phyloP scores from a whole-genome alignment of 2,113 vertebrate genomes.

The Zosterops borbonicus region DNA sequence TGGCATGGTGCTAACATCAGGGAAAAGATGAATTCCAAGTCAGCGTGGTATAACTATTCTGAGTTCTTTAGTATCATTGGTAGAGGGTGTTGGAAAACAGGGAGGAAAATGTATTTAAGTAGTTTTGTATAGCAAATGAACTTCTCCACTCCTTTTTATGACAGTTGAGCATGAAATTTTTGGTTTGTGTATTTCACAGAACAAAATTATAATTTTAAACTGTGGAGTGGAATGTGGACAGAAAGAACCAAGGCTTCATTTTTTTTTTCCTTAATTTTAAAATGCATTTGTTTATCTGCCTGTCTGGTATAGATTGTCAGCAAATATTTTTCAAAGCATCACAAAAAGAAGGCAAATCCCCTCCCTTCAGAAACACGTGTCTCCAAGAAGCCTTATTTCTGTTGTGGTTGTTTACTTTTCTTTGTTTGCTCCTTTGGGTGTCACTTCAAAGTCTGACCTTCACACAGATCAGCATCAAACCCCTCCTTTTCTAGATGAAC shows the following conservation, averaged over 20 bases:
- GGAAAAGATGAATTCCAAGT: not conserved
- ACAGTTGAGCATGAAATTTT: not conserved
- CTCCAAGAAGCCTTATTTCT: not conserved
- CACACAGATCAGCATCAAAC: not conserved
- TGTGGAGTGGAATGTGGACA: not conserved
- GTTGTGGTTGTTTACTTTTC: not conserved
- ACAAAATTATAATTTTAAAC: not conserved
- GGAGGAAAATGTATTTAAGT: not conserved
- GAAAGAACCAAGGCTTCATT: not conserved
- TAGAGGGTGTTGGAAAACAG: not conserved
- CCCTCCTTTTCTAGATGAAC: not conserved
- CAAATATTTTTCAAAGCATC: not conserved
- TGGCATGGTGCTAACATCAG: not conserved
- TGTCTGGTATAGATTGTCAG: not conserved
- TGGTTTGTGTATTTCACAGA: not conserved
- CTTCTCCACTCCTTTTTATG: not conserved
- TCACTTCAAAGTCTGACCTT: not conserved
- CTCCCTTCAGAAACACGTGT: fast-evolving
- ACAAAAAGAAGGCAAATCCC: not conserved
- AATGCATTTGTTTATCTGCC: not conserved
- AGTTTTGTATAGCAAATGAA: not conserved
- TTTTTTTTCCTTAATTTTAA: not conserved
- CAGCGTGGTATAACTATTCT: not conserved
- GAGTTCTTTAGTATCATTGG: not conserved
- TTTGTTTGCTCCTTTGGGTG: not conserved